These are phyloP conservation scores for Amblyornis subalaris DNA, from an alignment of 2,113 vertebrate species.

Conservation along the genomic window DNA sequence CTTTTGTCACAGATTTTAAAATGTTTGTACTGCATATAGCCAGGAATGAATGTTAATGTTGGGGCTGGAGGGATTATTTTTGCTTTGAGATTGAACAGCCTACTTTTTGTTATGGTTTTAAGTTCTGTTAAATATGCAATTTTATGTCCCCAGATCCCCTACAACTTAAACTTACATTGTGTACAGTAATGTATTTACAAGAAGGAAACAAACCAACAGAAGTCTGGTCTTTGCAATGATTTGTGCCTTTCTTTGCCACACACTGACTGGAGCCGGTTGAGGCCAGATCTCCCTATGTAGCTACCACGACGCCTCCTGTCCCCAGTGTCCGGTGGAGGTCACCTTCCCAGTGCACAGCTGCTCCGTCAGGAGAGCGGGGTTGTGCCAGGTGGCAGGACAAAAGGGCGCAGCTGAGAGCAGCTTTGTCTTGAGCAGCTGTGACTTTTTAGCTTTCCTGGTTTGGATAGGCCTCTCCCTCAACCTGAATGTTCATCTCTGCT, in stretches of 20 bases:
- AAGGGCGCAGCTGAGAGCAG: constrained; percentile 42
- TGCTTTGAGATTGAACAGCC: constrained; percentile 62
- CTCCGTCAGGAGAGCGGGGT: constrained; percentile 12
- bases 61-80: constrained; percentile 63
- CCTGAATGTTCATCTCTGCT: constrained; percentile 74
- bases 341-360: constrained; percentile 52
- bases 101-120: constrained; percentile 59
- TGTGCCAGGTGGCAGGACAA: constrained; percentile 25
- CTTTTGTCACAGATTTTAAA: constrained; percentile 77
- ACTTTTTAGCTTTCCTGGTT: constrained; percentile 67
- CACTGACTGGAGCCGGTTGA: constrained; percentile 70
- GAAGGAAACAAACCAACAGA: constrained; percentile 65
- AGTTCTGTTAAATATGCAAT: constrained; percentile 78
- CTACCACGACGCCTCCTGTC: constrained; percentile 53
- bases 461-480: constrained; percentile 58
- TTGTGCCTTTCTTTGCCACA: constrained; percentile 82
- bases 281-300: constrained; percentile 66
- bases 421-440: constrained; percentile 63
- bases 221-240: constrained; percentile 78
- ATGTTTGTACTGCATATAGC: constrained; percentile 74
- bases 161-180: constrained; percentile 56
- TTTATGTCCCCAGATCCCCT: constrained; percentile 56
- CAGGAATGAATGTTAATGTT: constrained; percentile 65
- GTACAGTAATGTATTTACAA: constrained; percentile 72
- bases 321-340: constrained; percentile 46